Evolutionary conservation across 2,888 invertebrate genomes (phyloP).

Genomic region (Acanthosepion esculentum): DNA sequence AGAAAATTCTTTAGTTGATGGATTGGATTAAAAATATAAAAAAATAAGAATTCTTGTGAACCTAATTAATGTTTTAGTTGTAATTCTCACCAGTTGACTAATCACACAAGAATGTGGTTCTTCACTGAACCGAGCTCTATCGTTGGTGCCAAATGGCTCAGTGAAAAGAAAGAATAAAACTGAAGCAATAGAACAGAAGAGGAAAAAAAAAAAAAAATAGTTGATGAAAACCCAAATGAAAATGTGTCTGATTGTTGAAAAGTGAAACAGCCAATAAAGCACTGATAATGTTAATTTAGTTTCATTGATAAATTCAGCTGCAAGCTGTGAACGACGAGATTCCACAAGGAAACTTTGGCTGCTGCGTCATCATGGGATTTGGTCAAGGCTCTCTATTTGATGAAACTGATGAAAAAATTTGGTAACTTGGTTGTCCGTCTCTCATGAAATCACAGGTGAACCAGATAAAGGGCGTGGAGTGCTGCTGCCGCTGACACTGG

Average conservation of each 20-base stretch:
- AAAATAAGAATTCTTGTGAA: neutral
- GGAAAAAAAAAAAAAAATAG: neutral
- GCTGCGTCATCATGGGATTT: neutral
- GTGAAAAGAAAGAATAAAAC: neutral
- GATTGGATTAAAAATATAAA: too few relatives aligned
- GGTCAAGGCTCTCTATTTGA: neutral
- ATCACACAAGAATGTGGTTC: neutral
- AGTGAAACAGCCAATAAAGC: neutral
- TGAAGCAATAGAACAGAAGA: neutral
- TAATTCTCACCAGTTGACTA: neutral
- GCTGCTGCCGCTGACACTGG: slow-evolving; percentile 36
- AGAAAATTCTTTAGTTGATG: neutral
- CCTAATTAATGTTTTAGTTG: neutral
- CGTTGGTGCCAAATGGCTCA: neutral
- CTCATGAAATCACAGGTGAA: slow-evolving; percentile 44
- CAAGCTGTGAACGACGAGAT: neutral
- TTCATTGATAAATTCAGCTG: neutral
- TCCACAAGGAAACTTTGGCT: neutral
- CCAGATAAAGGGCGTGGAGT: neutral
- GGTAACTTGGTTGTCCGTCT: neutral
- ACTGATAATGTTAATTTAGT: neutral
- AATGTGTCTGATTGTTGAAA: neutral
- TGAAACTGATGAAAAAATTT: neutral
- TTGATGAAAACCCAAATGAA: neutral
- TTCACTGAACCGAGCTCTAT: neutral